Percentiles rank a stretch among this genome's conserved stretches.
phyloP scores from a whole-genome alignment of 2,888 invertebrate species.

The Drosophila melanocephala region DNA sequence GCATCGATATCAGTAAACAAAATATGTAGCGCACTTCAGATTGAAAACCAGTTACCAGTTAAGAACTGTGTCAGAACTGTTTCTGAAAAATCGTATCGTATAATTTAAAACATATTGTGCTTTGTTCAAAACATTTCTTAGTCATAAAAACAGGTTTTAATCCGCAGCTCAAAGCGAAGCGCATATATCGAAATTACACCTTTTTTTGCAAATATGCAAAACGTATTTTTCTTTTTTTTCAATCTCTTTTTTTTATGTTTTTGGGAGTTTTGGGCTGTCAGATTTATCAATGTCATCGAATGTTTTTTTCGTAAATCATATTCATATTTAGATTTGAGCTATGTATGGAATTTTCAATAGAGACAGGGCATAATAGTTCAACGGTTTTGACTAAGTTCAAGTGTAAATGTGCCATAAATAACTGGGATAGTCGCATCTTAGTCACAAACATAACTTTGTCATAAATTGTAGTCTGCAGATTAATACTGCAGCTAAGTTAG shows the following conservation, averaged over 20 bases:
- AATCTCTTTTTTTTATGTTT: constrained; percentile 7
- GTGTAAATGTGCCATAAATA: constrained; percentile 1
- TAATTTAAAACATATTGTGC: constrained; percentile 19
- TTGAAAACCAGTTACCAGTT: constrained; percentile 55
- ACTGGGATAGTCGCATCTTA: not conserved
- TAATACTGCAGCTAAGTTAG: constrained; percentile 1
- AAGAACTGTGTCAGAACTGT: constrained; percentile 43
- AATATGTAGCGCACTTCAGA: constrained; percentile 54
- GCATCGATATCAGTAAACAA: constrained; percentile 40
- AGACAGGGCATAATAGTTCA: not conserved
- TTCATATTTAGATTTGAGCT: constrained; percentile 20
- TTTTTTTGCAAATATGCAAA: constrained; percentile 14
- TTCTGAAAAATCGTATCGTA: constrained; percentile 18
- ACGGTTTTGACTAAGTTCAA: constrained; percentile 22
- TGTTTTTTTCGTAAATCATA: not conserved
- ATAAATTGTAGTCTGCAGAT: not conserved
- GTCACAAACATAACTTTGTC: not conserved
- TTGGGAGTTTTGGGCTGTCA: constrained; percentile 15
- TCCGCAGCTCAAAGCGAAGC: constrained; percentile 1
- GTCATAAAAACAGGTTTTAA: constrained; percentile 30
- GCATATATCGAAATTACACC: constrained; percentile 19
- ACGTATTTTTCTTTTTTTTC: constrained; percentile 7
- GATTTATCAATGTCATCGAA: constrained; percentile 27
- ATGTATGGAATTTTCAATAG: not conserved
- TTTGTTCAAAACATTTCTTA: constrained; percentile 16